These are phyloP conservation scores for Rhegmatorhina hoffmannsi DNA, from an alignment of 2,113 vertebrate genomes.

Conservation along the genomic window DNA sequence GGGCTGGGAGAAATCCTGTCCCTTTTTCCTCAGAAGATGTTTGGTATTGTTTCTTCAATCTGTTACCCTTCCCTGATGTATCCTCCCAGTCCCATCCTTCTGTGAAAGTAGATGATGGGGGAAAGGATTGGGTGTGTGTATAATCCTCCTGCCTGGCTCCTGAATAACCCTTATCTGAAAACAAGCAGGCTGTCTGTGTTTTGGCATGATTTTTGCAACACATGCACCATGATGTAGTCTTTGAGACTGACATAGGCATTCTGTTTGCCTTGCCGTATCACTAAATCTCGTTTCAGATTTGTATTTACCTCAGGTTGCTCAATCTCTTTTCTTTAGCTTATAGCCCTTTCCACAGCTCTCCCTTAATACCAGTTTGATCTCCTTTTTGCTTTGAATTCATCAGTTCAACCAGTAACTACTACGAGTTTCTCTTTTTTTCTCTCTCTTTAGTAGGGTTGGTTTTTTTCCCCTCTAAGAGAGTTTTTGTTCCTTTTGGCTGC, in stretches of 20 bases:
- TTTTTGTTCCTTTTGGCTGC: conserved; percentile 38
- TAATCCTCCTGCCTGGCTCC: background rate
- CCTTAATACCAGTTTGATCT: conserved; percentile 6
- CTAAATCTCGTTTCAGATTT: conserved; percentile 13
- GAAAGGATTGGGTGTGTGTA: fast-evolving
- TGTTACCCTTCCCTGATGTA: background rate
- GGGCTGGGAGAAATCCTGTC: background rate
- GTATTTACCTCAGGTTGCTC: background rate
- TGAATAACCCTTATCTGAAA: background rate
- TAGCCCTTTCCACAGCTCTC: background rate
- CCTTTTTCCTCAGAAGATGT: background rate
- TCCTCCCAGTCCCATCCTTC: background rate
- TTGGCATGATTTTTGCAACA: background rate
- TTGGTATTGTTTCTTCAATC: background rate
- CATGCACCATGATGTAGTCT: background rate
- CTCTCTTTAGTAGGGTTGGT: background rate
- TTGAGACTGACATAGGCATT: background rate
- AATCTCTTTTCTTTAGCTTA: background rate
- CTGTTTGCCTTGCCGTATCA: background rate
- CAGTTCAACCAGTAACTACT: background rate
- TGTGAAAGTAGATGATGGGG: background rate
- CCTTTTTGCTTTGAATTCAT: conserved; percentile 26
- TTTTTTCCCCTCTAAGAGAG: background rate
- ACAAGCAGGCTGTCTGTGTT: background rate
- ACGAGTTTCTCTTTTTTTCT: background rate